Evolutionary conservation across 1,140 invertebrate species (phyloP), one percentile per base, ranked within the genome.

Genomic region (Battus philenor): DNA sequence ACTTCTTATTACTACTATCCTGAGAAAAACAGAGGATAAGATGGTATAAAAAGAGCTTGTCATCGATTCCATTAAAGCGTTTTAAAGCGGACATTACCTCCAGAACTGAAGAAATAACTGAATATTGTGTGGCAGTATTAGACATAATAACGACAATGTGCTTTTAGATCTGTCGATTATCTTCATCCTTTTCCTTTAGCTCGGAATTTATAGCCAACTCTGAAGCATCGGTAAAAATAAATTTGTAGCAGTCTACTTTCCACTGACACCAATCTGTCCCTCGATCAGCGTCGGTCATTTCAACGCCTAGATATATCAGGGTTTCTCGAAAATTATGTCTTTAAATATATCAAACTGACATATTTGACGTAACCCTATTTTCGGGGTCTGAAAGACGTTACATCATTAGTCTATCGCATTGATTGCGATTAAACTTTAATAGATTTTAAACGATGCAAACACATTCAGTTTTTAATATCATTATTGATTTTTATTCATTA

Each of bases 301-400:
- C 20, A 34, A 15, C 16, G 32, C 16, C 32, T 34, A 34, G 32
- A 34, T 17, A 16, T 34, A 12, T 34, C 32, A 34, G 32, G 4
- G 17, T 10, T 16, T 34, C 11, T 5, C 18, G 18, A 34, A 15
- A 34, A 15, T 34, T 34, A 34, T 34, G 32, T 34, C 32, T 34
- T 17, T 34, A 11, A 34, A 34, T 34, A 34, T 34, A 34, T 34
- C 32, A 34, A 33, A 17, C n/a, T 5, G 33, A 36, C 33, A 36
- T 36, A 17, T 36, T 36, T 36, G 17, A 36, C 33, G 16, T 17
- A 7, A 16, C 8, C 5, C 33, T 36, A 36, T 36, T 36, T 36
- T 36, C 9, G 20, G 33, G n/a, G n/a, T n/a, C n/a, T n/a, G n/a
- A n/a, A n/a, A n/a, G n/a, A n/a, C n/a, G n/a, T n/a, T n/a, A n/a